Evolutionary conservation across 2,797 vertebrate genomes (phyloP).

Genomic region (Anniella stebbinsi): DNA sequence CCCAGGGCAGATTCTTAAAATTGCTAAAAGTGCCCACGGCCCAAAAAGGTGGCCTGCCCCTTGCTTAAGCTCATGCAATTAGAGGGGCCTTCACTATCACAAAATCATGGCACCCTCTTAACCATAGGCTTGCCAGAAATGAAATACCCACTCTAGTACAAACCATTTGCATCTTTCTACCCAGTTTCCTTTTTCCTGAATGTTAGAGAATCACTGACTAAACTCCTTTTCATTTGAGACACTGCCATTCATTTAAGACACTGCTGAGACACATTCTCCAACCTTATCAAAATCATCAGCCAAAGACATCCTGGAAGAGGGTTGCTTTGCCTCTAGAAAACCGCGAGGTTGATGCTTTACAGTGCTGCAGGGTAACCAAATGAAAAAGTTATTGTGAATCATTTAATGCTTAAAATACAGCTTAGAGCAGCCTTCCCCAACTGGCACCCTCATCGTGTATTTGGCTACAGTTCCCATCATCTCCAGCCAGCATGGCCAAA

Average conservation of each 20-base stretch:
- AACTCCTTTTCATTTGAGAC: slow-evolving; percentile 17
- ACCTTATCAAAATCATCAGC: slow-evolving; percentile 5
- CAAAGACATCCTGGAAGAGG: background rate
- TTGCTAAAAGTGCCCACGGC: no score
- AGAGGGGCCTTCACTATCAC: background rate
- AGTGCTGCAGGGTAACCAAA: background rate
- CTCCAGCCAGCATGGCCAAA: background rate
- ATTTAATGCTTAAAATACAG: slow-evolving; percentile 11
- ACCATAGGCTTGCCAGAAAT: background rate
- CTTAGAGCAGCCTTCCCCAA: background rate
- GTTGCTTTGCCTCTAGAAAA: background rate
- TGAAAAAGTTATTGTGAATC: slow-evolving; percentile 14
- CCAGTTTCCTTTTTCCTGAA: background rate
- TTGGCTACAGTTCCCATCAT: background rate
- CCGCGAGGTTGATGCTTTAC: background rate
- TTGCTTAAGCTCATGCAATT: background rate
- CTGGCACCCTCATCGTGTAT: no score
- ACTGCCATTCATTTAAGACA: background rate
- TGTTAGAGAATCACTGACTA: background rate
- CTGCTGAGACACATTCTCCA: background rate
- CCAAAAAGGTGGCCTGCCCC: no score
- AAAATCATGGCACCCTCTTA: background rate
- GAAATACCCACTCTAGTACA: background rate
- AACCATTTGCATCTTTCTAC: background rate
- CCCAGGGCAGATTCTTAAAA: no score